Percentiles rank a stretch among this genome's conserved stretches.
Conservation (phyloP, 2,888 invertebrate genomes). For the Diarsia dahlii region DNA sequence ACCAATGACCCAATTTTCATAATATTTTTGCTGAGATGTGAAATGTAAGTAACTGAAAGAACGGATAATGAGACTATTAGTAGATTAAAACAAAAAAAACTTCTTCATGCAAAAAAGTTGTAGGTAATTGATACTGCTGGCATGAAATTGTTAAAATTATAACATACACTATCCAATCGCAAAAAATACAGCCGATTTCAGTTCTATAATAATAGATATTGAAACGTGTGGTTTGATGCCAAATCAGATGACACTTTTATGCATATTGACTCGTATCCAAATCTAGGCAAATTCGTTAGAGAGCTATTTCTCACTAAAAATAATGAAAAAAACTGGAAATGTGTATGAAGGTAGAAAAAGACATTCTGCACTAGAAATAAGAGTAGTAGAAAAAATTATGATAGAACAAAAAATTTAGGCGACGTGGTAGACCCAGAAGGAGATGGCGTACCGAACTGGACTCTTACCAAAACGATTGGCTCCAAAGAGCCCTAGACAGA, state of each 20-base stretch:
- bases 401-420: background rate
- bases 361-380: background rate
- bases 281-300: background rate
- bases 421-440: background rate
- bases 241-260: background rate
- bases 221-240: background rate
- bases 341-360: background rate
- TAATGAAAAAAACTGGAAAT: background rate
- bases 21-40: background rate
- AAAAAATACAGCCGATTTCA: background rate
- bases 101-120: background rate
- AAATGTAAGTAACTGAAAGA: constrained; percentile 16
- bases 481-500: no score
- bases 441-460: background rate
- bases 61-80: background rate
- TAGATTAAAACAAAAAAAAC: background rate
- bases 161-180: background rate
- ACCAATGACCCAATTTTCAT: constrained; percentile 16
- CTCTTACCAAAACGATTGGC: no score
- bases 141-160: constrained; percentile 2
- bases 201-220: background rate
- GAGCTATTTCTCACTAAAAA: background rate
- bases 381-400: background rate
- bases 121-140: background rate
- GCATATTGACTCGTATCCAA: background rate